Conservation (phyloP, 2,888 invertebrate species). For the Lepas anatifera region DNA sequence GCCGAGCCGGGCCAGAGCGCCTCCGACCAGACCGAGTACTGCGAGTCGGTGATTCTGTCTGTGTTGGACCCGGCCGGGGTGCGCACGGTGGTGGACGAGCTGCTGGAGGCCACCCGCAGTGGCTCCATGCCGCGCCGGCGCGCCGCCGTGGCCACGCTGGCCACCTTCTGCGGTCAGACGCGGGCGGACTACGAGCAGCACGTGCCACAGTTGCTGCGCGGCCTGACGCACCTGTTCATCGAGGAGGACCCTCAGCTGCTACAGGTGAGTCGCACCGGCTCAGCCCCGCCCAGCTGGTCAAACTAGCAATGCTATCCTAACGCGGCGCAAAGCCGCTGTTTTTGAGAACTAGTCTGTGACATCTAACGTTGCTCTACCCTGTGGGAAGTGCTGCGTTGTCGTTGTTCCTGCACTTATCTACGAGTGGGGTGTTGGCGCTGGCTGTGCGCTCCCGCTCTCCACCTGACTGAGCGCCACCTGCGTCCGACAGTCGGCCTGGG, state of each 20-base stretch:
- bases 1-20: constrained; percentile 51
- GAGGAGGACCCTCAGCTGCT: constrained; percentile 67
- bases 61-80: constrained; percentile 77
- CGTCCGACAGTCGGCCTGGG: constrained; percentile 17
- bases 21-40: constrained; percentile 69
- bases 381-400: too few species aligned
- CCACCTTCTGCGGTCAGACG: constrained; percentile 79
- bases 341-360: too few species aligned
- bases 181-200: constrained; percentile 77
- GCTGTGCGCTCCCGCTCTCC: not conserved
- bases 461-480: too few species aligned
- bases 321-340: too few species aligned
- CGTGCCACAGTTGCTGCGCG: constrained; percentile 74
- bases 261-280: constrained; percentile 35
- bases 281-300: too few species aligned
- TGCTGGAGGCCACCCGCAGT: constrained; percentile 32
- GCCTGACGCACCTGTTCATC: constrained; percentile 71
- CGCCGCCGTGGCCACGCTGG: constrained; percentile 73
- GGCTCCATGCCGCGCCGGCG: constrained; percentile 39
- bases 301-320: too few species aligned
- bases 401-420: too few species aligned
- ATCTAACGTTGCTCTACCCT: too few species aligned
- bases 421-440: too few species aligned
- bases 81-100: constrained; percentile 70
- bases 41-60: constrained; percentile 82